These are phyloP conservation scores for Heliconius sara DNA, from an alignment of 2,888 invertebrate genomes.

Conservation along the genomic window DNA sequence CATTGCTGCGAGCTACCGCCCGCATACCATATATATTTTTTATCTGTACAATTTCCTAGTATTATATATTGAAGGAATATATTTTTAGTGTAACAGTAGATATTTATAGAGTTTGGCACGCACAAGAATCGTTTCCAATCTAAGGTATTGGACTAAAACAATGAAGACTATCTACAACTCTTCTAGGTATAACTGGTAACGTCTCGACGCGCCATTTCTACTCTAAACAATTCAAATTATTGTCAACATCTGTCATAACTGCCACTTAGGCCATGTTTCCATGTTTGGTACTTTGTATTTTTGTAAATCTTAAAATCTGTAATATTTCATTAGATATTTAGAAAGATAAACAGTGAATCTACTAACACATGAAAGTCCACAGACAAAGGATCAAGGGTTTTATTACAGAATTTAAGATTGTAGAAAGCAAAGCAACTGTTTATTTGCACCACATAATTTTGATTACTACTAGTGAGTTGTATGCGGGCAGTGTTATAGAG, in stretches of 20 bases:
- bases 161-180: constrained; percentile 52
- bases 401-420: constrained; percentile 26
- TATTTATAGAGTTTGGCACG: constrained; percentile 44
- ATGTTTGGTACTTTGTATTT: constrained; percentile 8
- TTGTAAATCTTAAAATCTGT: constrained; percentile 32
- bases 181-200: constrained; percentile 44
- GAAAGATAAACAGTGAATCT: not conserved
- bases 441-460: constrained; percentile 7
- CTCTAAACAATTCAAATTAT: constrained; percentile 45
- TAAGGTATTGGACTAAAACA: constrained; percentile 51
- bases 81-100: constrained; percentile 31
- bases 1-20: constrained; percentile 62
- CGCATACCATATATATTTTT: constrained; percentile 51
- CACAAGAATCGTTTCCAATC: constrained; percentile 41
- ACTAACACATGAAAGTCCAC: not conserved
- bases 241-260: constrained; percentile 39
- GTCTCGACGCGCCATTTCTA: constrained; percentile 41
- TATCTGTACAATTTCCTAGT: constrained; percentile 44
- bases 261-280: constrained; percentile 22
- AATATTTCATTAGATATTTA: constrained; percentile 1
- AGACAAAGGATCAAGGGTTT: not conserved
- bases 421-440: constrained; percentile 4
- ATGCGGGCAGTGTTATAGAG: constrained; percentile 60
- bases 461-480: constrained; percentile 24
- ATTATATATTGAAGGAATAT: constrained; percentile 36